Percentiles rank a stretch among this genome's conserved stretches.
Evolutionary conservation across 2,797 vertebrate genomes (phyloP).

Genomic region (Corythornis leucogaster): DNA sequence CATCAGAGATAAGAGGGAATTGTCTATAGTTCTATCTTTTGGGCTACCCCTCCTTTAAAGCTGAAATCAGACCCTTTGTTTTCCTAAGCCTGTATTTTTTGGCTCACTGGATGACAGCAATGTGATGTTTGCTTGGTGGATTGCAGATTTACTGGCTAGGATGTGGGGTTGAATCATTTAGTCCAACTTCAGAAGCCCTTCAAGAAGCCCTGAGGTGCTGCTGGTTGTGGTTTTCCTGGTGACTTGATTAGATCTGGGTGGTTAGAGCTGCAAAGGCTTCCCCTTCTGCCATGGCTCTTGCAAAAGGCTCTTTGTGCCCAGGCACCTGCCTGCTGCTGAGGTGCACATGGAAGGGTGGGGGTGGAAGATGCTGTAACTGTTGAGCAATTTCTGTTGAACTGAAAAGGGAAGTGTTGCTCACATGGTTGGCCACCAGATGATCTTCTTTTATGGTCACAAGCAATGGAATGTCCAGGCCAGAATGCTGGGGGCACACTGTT

Average conservation of each 20-base stretch:
- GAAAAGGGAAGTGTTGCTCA: conserved; percentile 16
- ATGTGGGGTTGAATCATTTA: neutral
- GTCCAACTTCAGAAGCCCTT: neutral
- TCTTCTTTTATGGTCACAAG: neutral
- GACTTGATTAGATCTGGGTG: neutral
- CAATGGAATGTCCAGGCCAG: neutral
- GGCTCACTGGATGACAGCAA: neutral
- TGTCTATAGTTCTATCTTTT: neutral
- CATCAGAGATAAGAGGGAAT: neutral
- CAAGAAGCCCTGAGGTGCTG: neutral
- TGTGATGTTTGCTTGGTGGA: neutral
- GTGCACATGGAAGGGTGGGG: rapidly evolving
- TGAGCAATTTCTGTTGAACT: neutral
- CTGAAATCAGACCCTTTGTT: neutral
- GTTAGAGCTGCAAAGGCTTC: neutral
- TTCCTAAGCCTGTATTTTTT: neutral
- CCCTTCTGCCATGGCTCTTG: neutral
- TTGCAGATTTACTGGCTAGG: neutral
- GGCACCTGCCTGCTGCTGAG: neutral
- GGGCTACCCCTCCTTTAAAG: neutral
- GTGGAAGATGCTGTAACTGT: neutral
- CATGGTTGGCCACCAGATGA: neutral
- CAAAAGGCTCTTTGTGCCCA: neutral
- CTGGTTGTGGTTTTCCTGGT: neutral
- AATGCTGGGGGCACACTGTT: neutral